Evolutionary conservation across 2,888 invertebrate species (phyloP).

Genomic region (Rhagium mordax): DNA sequence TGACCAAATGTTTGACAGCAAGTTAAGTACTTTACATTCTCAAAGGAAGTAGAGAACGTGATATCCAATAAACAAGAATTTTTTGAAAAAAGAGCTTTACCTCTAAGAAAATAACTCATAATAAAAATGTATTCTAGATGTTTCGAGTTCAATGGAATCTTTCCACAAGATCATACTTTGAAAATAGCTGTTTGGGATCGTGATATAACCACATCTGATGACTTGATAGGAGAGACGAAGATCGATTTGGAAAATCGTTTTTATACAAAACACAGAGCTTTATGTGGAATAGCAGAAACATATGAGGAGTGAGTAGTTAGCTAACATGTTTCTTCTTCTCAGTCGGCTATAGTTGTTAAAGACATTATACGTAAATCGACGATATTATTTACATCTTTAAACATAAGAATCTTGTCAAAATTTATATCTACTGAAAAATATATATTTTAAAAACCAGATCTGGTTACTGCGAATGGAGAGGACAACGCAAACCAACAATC

Average conservation of each 20-base stretch:
- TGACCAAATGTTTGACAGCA: too few relatives aligned
- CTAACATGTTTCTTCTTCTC: too few relatives aligned
- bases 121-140: constrained; percentile 70
- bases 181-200: constrained; percentile 84
- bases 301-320: constrained; percentile 77
- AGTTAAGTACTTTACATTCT: too few relatives aligned
- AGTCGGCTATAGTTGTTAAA: too few relatives aligned
- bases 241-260: constrained; percentile 92
- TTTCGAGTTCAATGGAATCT: constrained; percentile 81
- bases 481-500: constrained; percentile 79
- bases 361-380: too few relatives aligned
- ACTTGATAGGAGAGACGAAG: constrained; percentile 87
- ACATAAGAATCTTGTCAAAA: too few relatives aligned
- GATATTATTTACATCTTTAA: too few relatives aligned
- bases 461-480: constrained; percentile 87
- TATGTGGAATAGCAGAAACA: constrained; percentile 81
- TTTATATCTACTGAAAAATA: too few relatives aligned
- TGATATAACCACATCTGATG: constrained; percentile 79
- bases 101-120: too few relatives aligned
- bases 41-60: too few relatives aligned
- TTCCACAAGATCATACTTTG: constrained; percentile 84
- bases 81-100: too few relatives aligned
- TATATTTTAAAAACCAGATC: constrained; percentile 62
- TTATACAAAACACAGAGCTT: constrained; percentile 84
- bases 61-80: too few relatives aligned